phyloP scores from a whole-genome alignment of 2,888 invertebrate genomes.

The Meiosimyza platycephala region DNA sequence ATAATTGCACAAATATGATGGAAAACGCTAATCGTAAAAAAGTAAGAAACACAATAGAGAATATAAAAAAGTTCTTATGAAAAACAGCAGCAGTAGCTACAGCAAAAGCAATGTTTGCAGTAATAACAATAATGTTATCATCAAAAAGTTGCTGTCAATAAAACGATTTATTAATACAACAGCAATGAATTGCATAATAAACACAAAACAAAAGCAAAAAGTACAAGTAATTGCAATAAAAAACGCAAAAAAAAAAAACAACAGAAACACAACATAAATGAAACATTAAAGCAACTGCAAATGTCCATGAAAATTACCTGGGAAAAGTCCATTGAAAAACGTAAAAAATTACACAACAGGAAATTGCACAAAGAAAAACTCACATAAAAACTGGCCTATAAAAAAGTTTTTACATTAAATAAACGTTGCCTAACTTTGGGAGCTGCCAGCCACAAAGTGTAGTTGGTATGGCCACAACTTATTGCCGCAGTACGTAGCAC shows the following conservation, averaged over 20 bases:
- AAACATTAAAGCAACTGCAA: constrained; percentile 38
- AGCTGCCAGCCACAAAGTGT: constrained; percentile 2
- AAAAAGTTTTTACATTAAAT: constrained; percentile 35
- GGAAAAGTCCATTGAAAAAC: constrained; percentile 37
- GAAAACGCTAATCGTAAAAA: too few relatives aligned
- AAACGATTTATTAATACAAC: constrained; percentile 48
- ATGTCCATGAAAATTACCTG: constrained; percentile 43
- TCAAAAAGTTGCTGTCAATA: constrained; percentile 44
- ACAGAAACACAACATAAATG: constrained; percentile 31
- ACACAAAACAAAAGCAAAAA: background rate
- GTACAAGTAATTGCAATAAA: too few relatives aligned
- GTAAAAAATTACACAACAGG: constrained; percentile 28
- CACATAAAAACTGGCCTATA: constrained; percentile 18
- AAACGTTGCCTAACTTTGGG: constrained; percentile 22
- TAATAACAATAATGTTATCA: constrained; percentile 38
- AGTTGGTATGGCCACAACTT: background rate
- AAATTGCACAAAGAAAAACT: constrained; percentile 16
- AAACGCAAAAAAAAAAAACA: constrained; percentile 25
- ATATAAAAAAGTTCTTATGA: background rate
- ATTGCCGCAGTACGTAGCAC: too few relatives aligned
- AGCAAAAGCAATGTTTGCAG: constrained; percentile 27
- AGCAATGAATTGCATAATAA: constrained; percentile 21
- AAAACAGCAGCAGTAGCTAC: constrained; percentile 28
- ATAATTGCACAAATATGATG: too few relatives aligned
- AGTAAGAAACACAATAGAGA: background rate